Evolutionary conservation across 1,140 invertebrate genomes (phyloP).

Genomic region (Halesus radiatus): DNA sequence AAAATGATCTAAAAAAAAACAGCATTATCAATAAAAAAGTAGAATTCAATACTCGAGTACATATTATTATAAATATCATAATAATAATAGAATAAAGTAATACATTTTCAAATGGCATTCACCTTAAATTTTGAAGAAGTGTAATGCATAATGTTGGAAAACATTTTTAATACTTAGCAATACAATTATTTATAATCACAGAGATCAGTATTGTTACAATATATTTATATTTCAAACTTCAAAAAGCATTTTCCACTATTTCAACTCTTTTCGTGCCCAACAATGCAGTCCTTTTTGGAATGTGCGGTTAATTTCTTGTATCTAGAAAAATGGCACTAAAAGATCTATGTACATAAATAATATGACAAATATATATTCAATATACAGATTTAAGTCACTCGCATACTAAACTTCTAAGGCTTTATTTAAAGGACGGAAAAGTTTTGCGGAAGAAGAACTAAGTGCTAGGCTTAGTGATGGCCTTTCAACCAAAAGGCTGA

Average conservation of each 20-base stretch:
- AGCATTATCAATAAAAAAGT: not conserved
- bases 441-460: not conserved
- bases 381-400: not conserved
- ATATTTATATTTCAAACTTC: not conserved
- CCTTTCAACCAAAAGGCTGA: not conserved
- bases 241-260: not conserved
- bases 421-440: slow-evolving; percentile 21
- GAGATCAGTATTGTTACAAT: slow-evolving; percentile 23
- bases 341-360: not conserved
- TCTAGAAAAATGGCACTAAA: slow-evolving; percentile 32
- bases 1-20: slow-evolving; percentile 14
- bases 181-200: slow-evolving; percentile 37
- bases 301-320: not conserved
- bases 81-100: not conserved
- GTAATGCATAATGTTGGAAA: slow-evolving; percentile 17
- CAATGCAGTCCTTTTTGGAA: not conserved
- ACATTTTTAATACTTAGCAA: slow-evolving; percentile 7
- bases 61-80: slow-evolving; percentile 1
- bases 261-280: not conserved
- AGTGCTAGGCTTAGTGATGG: not conserved
- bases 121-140: not conserved
- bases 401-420: slow-evolving; percentile 29
- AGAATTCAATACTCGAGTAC: not conserved
- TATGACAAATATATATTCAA: not conserved
- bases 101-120: not conserved